These are phyloP conservation scores for Heliconius ismenius DNA, from an alignment of 2,888 invertebrate genomes.

Conservation along the genomic window DNA sequence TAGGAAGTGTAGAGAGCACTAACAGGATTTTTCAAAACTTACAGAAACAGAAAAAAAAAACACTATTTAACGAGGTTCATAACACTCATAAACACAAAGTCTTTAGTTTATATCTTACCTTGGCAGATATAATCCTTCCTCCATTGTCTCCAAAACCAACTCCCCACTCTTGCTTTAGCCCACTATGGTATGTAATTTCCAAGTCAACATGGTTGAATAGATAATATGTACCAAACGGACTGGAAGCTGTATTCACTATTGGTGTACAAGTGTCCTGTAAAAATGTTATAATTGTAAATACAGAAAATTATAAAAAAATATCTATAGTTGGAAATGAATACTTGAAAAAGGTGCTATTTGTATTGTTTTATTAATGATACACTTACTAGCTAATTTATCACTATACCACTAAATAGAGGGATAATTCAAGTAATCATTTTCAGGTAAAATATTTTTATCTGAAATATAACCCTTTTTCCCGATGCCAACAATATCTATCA, in stretches of 20 bases:
- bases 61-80: neutral
- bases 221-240: conserved; percentile 89
- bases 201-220: conserved; percentile 98
- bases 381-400: too few species aligned
- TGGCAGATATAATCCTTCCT: conserved; percentile 93
- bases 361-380: too few species aligned
- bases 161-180: conserved; percentile 93
- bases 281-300: neutral
- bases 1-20: neutral
- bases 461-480: neutral
- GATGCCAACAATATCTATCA: neutral
- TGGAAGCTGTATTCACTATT: conserved; percentile 81
- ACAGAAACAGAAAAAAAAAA: neutral
- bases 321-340: too few species aligned
- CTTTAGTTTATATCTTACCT: conserved; percentile 71
- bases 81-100: neutral
- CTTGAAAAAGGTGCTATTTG: too few species aligned
- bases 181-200: conserved; percentile 95
- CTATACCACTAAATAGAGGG: too few species aligned
- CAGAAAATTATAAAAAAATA: too few species aligned
- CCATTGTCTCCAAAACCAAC: conserved; percentile 88
- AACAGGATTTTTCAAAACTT: neutral
- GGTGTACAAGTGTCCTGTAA: conserved; percentile 80
- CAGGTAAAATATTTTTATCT: neutral
- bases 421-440: too few species aligned